A percentile compares a stretch with the other conserved stretches of the same genome.
Evolutionary conservation across 2,888 invertebrate species (phyloP).

Genomic region (Mythimna pallens): DNA sequence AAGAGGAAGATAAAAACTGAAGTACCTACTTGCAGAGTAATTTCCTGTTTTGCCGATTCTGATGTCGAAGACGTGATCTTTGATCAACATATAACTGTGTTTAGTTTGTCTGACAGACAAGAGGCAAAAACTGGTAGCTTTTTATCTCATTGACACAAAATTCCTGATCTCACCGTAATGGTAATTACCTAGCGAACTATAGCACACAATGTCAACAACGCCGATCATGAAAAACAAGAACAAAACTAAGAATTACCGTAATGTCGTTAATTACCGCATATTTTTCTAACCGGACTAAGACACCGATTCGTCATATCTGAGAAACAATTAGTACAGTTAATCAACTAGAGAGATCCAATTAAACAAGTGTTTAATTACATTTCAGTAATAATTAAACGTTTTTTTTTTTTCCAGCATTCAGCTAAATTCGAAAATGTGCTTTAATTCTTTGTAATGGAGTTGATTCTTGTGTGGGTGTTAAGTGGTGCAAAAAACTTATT

Average conservation of each 20-base stretch:
- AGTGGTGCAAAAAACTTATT: conserved; percentile 53
- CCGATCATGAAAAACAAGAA: conserved; percentile 40
- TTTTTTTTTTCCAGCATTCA: conserved; percentile 52
- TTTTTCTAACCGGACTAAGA: conserved; percentile 56
- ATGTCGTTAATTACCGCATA: conserved; percentile 59
- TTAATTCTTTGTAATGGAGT: conserved; percentile 24
- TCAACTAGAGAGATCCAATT: conserved; percentile 78
- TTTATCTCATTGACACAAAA: conserved; percentile 28
- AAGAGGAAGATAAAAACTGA: conserved; percentile 24
- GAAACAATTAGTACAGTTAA: conserved; percentile 76
- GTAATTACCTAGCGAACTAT: conserved; percentile 22
- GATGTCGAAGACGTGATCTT: not conserved
- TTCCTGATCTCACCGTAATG: conserved; percentile 10
- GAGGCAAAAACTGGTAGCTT: conserved; percentile 1
- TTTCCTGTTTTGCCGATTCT: conserved; percentile 22
- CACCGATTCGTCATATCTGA: conserved; percentile 69
- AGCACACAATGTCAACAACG: conserved; percentile 44
- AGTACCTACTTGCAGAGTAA: conserved; percentile 6
- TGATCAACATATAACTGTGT: conserved; percentile 12
- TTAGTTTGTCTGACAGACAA: not conserved
- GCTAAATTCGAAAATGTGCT: conserved; percentile 25
- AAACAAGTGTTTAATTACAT: conserved; percentile 81
- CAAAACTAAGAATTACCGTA: conserved; percentile 54
- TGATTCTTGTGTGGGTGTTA: conserved; percentile 30
- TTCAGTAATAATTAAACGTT: conserved; percentile 78